These are phyloP conservation scores for Tenodera sinensis DNA, from an alignment of 2,888 invertebrate genomes.

Conservation along the genomic window DNA sequence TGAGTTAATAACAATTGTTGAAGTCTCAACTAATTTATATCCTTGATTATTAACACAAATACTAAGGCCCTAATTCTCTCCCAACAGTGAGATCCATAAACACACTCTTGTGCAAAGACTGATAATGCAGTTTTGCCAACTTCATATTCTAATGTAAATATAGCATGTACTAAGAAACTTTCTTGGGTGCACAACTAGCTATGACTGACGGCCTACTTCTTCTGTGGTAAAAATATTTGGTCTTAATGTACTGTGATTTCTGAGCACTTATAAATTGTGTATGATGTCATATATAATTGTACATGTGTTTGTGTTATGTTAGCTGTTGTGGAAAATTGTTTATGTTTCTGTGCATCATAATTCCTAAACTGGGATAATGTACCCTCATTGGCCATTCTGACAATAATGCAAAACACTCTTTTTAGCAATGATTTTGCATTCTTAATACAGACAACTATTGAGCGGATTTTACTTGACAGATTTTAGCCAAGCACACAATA, in stretches of 20 bases:
- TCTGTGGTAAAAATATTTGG: conserved; percentile 11
- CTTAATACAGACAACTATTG: no score
- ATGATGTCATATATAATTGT: conserved; percentile 1
- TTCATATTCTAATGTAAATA: conserved; percentile 12
- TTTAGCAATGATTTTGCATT: no score
- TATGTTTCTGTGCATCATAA: background rate
- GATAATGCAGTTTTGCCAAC: conserved; percentile 12
- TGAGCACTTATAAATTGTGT: conserved; percentile 3
- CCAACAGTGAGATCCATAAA: background rate
- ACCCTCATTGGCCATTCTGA: background rate
- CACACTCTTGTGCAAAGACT: conserved; percentile 6
- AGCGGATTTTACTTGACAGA: no score
- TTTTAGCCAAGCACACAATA: no score
- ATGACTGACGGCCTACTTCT: conserved; percentile 18
- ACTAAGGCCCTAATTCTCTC: background rate
- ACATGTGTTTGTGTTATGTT: conserved; percentile 7
- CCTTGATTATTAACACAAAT: background rate
- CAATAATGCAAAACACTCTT: no score
- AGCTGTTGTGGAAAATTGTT: background rate
- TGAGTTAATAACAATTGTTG: background rate
- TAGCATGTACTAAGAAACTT: conserved; percentile 6
- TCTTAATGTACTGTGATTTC: conserved; percentile 18
- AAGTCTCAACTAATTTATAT: background rate
- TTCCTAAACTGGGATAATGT: background rate
- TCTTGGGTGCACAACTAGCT: conserved; percentile 15